phyloP scores from a whole-genome alignment of 2,888 invertebrate genomes.

The Meta bourneti region DNA sequence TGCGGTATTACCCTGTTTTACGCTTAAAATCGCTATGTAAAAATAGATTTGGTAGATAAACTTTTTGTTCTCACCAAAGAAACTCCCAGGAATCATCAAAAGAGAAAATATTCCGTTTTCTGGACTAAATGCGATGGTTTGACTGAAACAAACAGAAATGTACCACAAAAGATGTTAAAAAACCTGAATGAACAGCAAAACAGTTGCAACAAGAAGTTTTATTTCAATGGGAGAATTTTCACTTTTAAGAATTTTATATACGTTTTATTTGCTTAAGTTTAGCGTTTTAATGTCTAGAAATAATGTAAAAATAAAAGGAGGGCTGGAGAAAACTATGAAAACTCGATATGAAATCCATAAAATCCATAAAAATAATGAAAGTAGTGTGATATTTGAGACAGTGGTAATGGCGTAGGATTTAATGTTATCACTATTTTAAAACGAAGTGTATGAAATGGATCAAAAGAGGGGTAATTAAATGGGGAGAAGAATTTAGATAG shows the following conservation, averaged over 20 bases:
- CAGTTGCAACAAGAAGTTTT: no score
- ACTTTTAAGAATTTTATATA: background rate
- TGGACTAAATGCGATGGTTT: slow-evolving; percentile 53
- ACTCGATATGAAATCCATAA: background rate
- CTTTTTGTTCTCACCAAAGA: slow-evolving; percentile 46
- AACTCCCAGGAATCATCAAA: slow-evolving; percentile 45
- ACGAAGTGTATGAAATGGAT: no score
- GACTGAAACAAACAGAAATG: slow-evolving; percentile 38
- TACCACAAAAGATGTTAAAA: background rate
- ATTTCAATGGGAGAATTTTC: background rate
- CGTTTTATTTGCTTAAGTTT: background rate
- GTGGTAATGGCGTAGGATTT: no score
- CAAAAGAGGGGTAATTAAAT: no score
- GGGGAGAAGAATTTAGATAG: no score
- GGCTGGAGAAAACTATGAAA: background rate
- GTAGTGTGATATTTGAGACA: no score
- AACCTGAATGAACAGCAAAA: background rate
- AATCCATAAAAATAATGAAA: no score
- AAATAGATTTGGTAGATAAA: no score
- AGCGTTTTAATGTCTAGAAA: background rate
- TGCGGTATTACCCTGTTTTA: no score
- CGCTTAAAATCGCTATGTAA: no score
- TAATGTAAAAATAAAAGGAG: background rate
- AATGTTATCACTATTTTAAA: no score
- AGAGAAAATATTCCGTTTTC: slow-evolving; percentile 60